Evolutionary conservation across 2,888 invertebrate genomes (phyloP).

Genomic region (Ganaspis brasiliensis): DNA sequence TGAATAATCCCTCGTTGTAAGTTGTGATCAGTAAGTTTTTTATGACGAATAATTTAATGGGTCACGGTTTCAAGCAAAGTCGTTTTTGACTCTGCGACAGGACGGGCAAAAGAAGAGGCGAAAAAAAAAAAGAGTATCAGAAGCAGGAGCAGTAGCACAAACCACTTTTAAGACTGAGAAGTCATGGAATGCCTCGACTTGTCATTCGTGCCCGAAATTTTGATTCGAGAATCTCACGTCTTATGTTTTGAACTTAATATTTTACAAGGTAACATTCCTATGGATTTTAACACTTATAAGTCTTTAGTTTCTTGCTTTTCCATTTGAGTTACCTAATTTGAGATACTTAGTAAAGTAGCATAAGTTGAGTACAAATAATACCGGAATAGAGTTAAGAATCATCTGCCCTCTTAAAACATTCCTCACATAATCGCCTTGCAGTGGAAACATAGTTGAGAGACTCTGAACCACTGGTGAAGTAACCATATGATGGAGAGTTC

Average conservation of each 20-base stretch:
- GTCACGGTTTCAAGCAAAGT: slow-evolving; percentile 53
- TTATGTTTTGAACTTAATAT: not conserved
- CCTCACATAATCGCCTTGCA: slow-evolving; percentile 19
- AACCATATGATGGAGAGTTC: slow-evolving; percentile 50
- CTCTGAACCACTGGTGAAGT: slow-evolving; percentile 50
- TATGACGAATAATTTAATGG: slow-evolving; percentile 56
- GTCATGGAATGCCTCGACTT: slow-evolving; percentile 12
- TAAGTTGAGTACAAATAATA: not conserved
- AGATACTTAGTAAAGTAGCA: not conserved
- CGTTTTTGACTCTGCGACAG: slow-evolving; percentile 30
- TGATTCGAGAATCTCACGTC: not conserved
- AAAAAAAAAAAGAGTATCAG: slow-evolving; percentile 44
- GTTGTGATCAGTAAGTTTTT: no score
- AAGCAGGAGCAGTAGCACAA: slow-evolving; percentile 4
- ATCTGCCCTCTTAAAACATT: slow-evolving; percentile 21
- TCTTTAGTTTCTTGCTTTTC: no score
- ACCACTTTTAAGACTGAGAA: not conserved
- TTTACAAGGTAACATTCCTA: not conserved
- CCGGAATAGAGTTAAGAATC: not conserved
- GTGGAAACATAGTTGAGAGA: slow-evolving; percentile 32
- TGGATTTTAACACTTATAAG: no score
- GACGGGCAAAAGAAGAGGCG: slow-evolving; percentile 14
- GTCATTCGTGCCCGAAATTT: slow-evolving; percentile 7
- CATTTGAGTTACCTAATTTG: slow-evolving; percentile 2
- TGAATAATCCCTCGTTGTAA: no score